Percentiles rank a stretch among this genome's conserved stretches.
Evolutionary conservation across 2,888 invertebrate species (phyloP).

Genomic region (Sipunculus nudus): DNA sequence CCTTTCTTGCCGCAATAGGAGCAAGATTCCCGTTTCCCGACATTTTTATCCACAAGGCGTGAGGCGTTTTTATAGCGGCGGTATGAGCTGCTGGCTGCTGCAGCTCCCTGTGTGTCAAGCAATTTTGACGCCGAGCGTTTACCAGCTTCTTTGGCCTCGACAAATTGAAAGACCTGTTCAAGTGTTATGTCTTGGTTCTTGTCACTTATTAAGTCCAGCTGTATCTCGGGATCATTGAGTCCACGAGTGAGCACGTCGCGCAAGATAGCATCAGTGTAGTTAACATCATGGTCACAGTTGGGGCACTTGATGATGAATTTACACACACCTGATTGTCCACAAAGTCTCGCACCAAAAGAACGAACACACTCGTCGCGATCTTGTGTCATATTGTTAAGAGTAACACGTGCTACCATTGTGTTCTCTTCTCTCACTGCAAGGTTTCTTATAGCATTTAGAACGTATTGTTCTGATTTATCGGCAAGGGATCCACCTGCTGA

Average conservation of each 20-base stretch:
- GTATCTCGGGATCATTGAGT: conserved; percentile 29
- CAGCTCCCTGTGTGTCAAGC: conserved; percentile 17
- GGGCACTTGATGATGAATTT: conserved; percentile 14
- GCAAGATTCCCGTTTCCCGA: conserved; percentile 6
- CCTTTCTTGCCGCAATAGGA: conserved; percentile 41
- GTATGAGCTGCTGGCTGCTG: conserved; percentile 29
- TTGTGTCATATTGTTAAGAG: conserved; percentile 26
- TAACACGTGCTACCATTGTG: conserved; percentile 28
- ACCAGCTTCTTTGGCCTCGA: conserved; percentile 42
- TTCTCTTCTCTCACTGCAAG: conserved; percentile 32
- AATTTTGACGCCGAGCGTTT: conserved; percentile 38
- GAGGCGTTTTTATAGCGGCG: conserved; percentile 2
- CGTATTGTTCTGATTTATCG: neutral
- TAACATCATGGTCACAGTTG: conserved; percentile 26
- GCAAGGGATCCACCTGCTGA: neutral
- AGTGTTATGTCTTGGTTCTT: conserved; percentile 36
- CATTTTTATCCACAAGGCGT: too few relatives aligned
- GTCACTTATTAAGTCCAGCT: conserved; percentile 34
- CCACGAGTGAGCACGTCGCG: conserved; percentile 26
- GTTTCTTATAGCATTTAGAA: conserved; percentile 8
- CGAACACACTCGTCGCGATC: conserved; percentile 39
- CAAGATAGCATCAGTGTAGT: conserved; percentile 32
- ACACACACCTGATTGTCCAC: conserved; percentile 40
- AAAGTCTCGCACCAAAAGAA: conserved; percentile 34
- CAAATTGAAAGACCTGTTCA: conserved; percentile 38